Evolutionary conservation across 2,113 vertebrate genomes (phyloP).

Genomic region (Excalfactoria chinensis): DNA sequence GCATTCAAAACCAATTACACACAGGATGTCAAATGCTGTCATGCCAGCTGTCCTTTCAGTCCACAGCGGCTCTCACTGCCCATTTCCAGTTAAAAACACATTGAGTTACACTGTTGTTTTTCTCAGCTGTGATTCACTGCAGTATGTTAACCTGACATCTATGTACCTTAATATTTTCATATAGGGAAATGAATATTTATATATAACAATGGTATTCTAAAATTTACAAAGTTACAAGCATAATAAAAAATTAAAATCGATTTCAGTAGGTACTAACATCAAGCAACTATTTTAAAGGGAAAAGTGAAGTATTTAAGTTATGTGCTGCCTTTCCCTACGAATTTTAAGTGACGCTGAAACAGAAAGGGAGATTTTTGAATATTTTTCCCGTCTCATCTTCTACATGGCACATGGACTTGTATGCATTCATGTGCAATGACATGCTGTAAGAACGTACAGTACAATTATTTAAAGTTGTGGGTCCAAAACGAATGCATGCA

Average conservation of each 20-base stretch:
- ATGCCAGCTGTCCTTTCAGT: conserved; percentile 67
- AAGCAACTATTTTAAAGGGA: not conserved
- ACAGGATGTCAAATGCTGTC: conserved; percentile 71
- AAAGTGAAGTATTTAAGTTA: not conserved
- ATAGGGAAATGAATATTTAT: not conserved
- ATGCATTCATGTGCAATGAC: not conserved
- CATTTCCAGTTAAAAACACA: conserved; percentile 53
- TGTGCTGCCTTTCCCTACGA: not conserved
- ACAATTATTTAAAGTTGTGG: not conserved
- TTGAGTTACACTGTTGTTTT: not conserved
- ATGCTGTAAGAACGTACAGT: not conserved
- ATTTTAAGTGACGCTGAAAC: not conserved
- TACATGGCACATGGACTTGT: not conserved
- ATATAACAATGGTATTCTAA: not conserved
- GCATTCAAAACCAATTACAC: conserved; percentile 77
- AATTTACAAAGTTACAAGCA: not conserved
- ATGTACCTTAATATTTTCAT: not conserved
- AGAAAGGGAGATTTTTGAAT: not conserved
- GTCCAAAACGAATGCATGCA: not conserved
- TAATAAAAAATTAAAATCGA: not conserved
- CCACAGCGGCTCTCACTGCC: conserved; percentile 3
- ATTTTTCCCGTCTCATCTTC: not conserved
- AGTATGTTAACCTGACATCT: not conserved
- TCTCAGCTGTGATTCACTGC: conserved; percentile 3
- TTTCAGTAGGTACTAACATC: not conserved